These are phyloP conservation scores for Daboia siamensis DNA, from an alignment of 2,113 vertebrate genomes.

Conservation along the genomic window DNA sequence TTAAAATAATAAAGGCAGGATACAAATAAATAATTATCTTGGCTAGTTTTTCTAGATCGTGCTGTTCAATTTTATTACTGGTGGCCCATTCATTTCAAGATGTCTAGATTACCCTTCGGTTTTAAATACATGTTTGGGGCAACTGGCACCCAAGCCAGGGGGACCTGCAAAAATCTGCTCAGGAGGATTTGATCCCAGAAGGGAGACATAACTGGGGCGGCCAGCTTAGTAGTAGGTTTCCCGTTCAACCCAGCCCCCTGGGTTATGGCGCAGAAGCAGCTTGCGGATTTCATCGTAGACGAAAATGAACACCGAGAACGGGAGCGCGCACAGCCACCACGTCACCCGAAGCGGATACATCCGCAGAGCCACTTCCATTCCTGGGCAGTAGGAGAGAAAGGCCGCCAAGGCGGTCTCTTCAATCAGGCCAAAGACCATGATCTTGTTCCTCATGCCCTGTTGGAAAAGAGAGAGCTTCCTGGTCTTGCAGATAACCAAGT, in stretches of 20 bases:
- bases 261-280: slow-evolving; percentile 73
- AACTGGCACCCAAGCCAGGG: neutral
- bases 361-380: slow-evolving; percentile 72
- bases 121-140: neutral
- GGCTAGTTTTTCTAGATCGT: neutral
- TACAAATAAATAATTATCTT: neutral
- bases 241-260: slow-evolving; percentile 62
- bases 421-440: slow-evolving; percentile 72
- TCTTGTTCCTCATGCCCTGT: slow-evolving; percentile 87
- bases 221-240: slow-evolving; percentile 31
- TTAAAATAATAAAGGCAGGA: neutral
- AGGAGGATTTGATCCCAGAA: neutral
- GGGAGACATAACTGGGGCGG: neutral
- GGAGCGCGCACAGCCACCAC: slow-evolving; percentile 84
- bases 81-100: neutral
- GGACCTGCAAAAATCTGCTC: neutral
- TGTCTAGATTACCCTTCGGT: neutral
- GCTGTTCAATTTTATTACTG: neutral
- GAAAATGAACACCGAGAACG: slow-evolving; percentile 82
- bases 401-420: slow-evolving; percentile 73
- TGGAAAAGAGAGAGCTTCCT: slow-evolving; percentile 88
- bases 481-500: slow-evolving; percentile 93
- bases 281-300: slow-evolving; percentile 80
- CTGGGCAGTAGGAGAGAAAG: slow-evolving; percentile 75
- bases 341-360: slow-evolving; percentile 77